Conservation (phyloP, 1,140 invertebrate species). For the Cotesia vestalis region DNA sequence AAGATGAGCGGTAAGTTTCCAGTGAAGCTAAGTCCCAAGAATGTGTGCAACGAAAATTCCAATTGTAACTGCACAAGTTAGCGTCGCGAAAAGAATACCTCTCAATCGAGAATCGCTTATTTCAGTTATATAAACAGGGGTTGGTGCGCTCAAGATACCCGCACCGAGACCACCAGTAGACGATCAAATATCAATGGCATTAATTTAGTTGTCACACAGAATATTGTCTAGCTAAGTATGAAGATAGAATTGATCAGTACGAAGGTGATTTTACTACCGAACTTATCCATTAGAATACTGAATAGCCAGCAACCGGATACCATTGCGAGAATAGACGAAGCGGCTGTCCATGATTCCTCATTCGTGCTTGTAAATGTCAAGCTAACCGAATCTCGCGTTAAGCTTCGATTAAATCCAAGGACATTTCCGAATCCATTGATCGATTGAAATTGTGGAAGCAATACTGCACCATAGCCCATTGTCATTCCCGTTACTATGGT, state of each 20-base stretch:
- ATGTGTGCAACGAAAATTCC: slow-evolving; percentile 69
- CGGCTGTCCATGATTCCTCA: slow-evolving; percentile 72
- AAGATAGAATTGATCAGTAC: slow-evolving; percentile 71
- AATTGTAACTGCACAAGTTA: slow-evolving; percentile 67
- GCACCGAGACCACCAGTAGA: slow-evolving; percentile 73
- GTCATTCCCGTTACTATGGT: slow-evolving; percentile 68
- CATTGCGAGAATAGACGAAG: slow-evolving; percentile 70
- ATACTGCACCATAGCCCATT: slow-evolving; percentile 71
- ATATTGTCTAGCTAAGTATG: slow-evolving; percentile 74
- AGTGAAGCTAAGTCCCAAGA: slow-evolving; percentile 70
- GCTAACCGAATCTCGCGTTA: neutral
- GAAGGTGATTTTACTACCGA: slow-evolving; percentile 73
- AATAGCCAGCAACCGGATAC: slow-evolving; percentile 69
- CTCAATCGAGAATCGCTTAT: slow-evolving; percentile 68
- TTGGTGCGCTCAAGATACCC: slow-evolving; percentile 65
- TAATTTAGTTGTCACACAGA: slow-evolving; percentile 66
- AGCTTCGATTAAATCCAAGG: slow-evolving; percentile 52
- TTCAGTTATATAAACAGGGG: slow-evolving; percentile 67
- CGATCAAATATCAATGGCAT: slow-evolving; percentile 71
- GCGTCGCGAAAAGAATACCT: slow-evolving; percentile 68
- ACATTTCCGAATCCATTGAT: slow-evolving; percentile 5
- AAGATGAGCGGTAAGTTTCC: slow-evolving; percentile 69
- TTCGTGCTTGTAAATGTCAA: slow-evolving; percentile 50
- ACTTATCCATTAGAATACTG: slow-evolving; percentile 72
- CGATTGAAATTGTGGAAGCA: slow-evolving; percentile 70